Base-by-base conservation (phyloP, 2,888 invertebrate species). In the Cacoxenus indagator region DNA sequence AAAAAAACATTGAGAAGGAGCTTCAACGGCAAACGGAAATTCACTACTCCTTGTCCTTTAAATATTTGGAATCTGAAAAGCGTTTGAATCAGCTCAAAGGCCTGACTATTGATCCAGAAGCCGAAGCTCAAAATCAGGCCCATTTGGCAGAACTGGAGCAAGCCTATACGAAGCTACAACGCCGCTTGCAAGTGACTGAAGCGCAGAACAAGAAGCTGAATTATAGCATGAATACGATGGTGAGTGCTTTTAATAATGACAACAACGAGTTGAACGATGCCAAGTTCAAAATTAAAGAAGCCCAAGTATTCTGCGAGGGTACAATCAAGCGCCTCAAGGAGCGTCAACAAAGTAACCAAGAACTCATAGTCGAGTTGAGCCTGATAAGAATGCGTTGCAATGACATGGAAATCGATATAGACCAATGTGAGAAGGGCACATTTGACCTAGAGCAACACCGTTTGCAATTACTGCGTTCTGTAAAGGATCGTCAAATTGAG, bases 361-460 rank as follows among this genome's bases (percentile, higher is more conserved):
- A 91, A 74, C 88, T 88, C 64, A 91, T 91, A 75, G 92, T 92
- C 0, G 90, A 90, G 65, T 91, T 93, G 74, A 94, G 93, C 76
- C 89, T 94, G 67, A 79, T 93, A 76, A 89, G 91, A 69, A 90
- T 95, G 81, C 90, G 91, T 27, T 91, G 92, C 8, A 90, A 90
- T 64, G 93, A 94, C 81, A 90, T 93, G 31, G 90, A 92, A 70
- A 91, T 91, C 64, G 91, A 92, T 4, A 89, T 93, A 61, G 89
- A 90, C 0, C 91, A 91, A 67, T 91, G 93, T 73, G 91, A 91
- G 61, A 90, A 91, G 78, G 89, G 90, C 76, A 91, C 93, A n/a
- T 93, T 91, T 84, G 90, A 90, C 71, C 87, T 94, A 67, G 92
- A 94, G 76, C 92, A 91, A 84, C 93, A 93, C 80, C 90, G 92